These are phyloP conservation scores for Saccostrea glomerata DNA, from an alignment of 1,140 invertebrate species.

Conservation along the genomic window DNA sequence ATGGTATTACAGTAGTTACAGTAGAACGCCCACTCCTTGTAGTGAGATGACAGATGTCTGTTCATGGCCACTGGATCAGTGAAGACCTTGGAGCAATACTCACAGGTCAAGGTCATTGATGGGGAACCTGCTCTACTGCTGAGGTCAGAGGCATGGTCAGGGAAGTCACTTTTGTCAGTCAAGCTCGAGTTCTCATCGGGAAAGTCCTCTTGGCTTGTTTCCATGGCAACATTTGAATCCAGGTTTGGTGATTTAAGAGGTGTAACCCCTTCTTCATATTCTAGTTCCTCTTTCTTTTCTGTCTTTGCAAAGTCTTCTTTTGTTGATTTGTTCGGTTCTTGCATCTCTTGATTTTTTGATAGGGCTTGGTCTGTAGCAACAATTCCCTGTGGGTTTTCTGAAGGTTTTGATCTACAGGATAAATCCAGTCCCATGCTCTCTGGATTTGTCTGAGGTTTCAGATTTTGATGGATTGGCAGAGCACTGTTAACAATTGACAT, in stretches of 20 bases:
- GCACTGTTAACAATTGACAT: background rate
- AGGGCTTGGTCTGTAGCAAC: background rate
- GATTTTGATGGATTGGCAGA: background rate
- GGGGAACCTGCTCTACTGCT: constrained; percentile 2
- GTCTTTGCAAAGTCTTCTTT: background rate
- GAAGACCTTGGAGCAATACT: constrained; percentile 34
- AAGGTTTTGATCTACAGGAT: background rate
- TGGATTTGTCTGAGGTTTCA: background rate
- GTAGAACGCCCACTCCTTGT: constrained; percentile 4
- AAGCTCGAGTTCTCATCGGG: constrained; percentile 18
- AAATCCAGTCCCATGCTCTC: background rate
- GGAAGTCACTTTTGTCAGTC: background rate
- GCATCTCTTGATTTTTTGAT: background rate
- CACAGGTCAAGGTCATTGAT: constrained; percentile 19
- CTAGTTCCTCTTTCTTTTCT: background rate
- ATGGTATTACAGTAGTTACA: constrained; percentile 18
- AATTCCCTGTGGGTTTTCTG: background rate
- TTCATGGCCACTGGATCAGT: constrained; percentile 40
- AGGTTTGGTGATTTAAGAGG: background rate
- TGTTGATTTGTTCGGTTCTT: background rate
- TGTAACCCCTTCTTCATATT: background rate
- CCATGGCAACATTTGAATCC: background rate
- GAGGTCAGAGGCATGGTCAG: background rate
- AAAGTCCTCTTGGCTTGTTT: background rate
- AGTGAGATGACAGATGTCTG: constrained; percentile 22